Base-by-base conservation (phyloP, 2,797 vertebrate species). In the Catharus ustulatus region DNA sequence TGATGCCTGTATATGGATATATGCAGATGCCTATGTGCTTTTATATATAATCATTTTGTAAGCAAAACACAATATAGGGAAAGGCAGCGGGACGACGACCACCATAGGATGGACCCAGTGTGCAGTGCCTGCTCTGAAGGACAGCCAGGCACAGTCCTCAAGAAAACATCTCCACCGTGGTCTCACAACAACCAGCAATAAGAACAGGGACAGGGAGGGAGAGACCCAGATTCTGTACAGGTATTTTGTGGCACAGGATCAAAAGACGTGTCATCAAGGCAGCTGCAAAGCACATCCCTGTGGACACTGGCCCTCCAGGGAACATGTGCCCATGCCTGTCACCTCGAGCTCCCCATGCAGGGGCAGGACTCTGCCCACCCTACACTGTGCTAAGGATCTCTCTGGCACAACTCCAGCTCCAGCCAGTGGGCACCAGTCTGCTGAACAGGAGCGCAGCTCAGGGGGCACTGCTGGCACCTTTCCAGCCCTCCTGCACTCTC, bases 291-390 rank as follows among this genome's bases (percentile, higher is more conserved):
- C 30, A 5, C 76, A 64, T 69, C 93, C 90, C 95, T 76, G 36
- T 5, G 4, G 58, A 43, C 72, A 57, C 27, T 21, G n/a, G 81
- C 51, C 58, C 84, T 63, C 15, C 40, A 1, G 4, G 57, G 66
- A 46, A n/a, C 16, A 5, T 3, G 0, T 2, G 1, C 46, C 86
- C 73, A 16, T 23, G 43, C 34, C 79, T 23, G 16, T 24, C 48
- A 20, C n/a, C 57, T 55, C 0, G 0, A 85, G 23, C 40, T 36
- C 72, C 38, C 26, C 48, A 12, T 0, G 0, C 26, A 4, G 4
- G n/a, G 40, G 45, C 4, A 0, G 2, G n/a, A 23, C 68, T 29
- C 67, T 87, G 49, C 49, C 69, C 76, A 3, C 71, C 52, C 75
- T 34, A 0, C 0, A 0, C 72, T 23, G 51, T 23, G 49, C 49